Conservation (phyloP, 2,888 invertebrate genomes). For the Drosophila testacea region DNA sequence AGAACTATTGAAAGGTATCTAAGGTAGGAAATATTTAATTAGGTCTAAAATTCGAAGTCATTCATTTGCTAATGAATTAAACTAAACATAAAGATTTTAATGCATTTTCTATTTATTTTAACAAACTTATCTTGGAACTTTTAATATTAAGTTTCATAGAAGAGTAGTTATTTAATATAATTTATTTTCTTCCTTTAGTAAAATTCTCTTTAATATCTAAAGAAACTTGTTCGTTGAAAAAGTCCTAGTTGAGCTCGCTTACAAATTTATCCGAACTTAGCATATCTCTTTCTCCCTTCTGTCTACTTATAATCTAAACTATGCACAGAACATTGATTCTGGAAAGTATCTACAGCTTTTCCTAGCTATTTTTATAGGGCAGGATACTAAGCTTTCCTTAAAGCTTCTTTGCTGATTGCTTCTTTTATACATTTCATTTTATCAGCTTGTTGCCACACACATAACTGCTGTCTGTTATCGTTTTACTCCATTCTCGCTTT, state of each 20-base stretch:
- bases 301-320: conserved; percentile 23
- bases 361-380: neutral
- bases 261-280: neutral
- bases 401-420: conserved; percentile 21
- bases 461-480: conserved; percentile 46
- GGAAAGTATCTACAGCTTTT: conserved; percentile 5
- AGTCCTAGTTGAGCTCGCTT: neutral
- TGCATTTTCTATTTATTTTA: too few relatives aligned
- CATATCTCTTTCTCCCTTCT: neutral
- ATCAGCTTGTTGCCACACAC: conserved; percentile 55
- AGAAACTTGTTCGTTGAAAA: neutral
- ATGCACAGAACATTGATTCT: conserved; percentile 39
- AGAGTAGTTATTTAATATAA: too few relatives aligned
- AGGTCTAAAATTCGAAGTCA: too few relatives aligned
- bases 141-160: too few relatives aligned
- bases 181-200: too few relatives aligned
- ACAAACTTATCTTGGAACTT: too few relatives aligned
- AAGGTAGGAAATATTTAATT: too few relatives aligned
- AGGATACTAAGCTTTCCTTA: conserved; percentile 9
- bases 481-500: conserved; percentile 9
- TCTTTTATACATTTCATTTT: conserved; percentile 43
- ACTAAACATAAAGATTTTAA: too few relatives aligned
- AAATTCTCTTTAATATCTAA: neutral
- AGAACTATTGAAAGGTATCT: too few relatives aligned
- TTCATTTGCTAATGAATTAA: too few relatives aligned